A percentile compares a stretch with the other conserved stretches of the same genome.
Evolutionary conservation across 2,888 invertebrate species (phyloP).

Genomic region (Drosophila colorata): DNA sequence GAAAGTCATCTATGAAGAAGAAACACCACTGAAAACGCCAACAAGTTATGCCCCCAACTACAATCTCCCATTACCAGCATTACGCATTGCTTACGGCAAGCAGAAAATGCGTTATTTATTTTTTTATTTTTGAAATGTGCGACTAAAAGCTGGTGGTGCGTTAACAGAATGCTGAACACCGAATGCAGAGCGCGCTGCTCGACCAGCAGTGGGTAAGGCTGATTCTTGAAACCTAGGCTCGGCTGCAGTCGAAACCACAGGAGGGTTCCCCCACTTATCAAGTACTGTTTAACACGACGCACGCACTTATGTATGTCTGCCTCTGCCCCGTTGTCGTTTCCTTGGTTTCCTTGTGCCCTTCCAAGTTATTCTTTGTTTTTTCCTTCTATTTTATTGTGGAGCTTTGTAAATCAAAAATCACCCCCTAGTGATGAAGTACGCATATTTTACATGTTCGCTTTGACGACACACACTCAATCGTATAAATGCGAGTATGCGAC

Average conservation of each 20-base stretch:
- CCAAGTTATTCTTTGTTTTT: conserved; percentile 44
- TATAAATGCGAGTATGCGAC: conserved; percentile 24
- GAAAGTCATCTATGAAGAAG: neutral
- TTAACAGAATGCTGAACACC: conserved; percentile 1
- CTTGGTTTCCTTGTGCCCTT: conserved; percentile 40
- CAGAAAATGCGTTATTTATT: conserved; percentile 14
- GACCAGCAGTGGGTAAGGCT: neutral
- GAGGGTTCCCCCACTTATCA: neutral
- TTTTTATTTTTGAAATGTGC: conserved; percentile 12
- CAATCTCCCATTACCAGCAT: neutral
- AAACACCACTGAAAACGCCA: neutral
- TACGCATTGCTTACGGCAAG: conserved; percentile 5
- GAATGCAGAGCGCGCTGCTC: neutral
- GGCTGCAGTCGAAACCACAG: conserved; percentile 4
- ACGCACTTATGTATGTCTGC: conserved; percentile 51
- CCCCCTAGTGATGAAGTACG: conserved; percentile 65
- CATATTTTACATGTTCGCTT: conserved; percentile 57
- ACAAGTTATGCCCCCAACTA: neutral
- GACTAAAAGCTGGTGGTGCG: conserved; percentile 16
- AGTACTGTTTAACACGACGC: conserved; percentile 35
- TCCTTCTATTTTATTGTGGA: conserved; percentile 34
- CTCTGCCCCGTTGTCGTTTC: conserved; percentile 22
- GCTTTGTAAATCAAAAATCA: conserved; percentile 65
- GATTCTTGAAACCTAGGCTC: conserved; percentile 5
- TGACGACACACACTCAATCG: conserved; percentile 34